These are phyloP conservation scores for Panurus biarmicus DNA, from an alignment of 2,113 vertebrate genomes.

Conservation along the genomic window DNA sequence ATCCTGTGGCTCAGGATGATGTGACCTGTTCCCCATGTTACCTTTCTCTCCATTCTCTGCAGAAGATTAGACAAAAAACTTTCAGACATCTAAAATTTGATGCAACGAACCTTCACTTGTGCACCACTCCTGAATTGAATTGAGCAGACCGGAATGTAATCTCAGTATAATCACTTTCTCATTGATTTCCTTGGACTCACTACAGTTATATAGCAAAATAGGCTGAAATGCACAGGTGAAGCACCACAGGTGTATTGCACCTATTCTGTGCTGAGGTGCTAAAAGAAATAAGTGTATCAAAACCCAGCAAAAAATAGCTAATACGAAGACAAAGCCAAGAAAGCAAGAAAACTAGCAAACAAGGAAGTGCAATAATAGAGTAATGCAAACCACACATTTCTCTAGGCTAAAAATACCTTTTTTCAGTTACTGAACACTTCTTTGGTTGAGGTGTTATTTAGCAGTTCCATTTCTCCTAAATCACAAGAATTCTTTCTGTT, in stretches of 20 bases:
- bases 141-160: not conserved
- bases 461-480: not conserved
- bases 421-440: not conserved
- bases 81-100: not conserved
- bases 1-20: not conserved
- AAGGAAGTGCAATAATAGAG: not conserved
- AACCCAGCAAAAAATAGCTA: not conserved
- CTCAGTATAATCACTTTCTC: not conserved
- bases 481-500: not conserved
- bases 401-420: not conserved
- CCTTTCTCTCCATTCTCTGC: not conserved
- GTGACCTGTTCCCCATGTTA: not conserved
- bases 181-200: not conserved
- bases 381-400: not conserved
- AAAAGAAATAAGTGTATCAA: not conserved
- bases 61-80: not conserved
- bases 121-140: not conserved
- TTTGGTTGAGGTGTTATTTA: not conserved
- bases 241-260: not conserved
- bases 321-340: not conserved
- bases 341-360: not conserved
- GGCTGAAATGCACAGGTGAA: not conserved
- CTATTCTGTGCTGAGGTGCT: not conserved
- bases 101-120: not conserved
- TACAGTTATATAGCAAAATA: not conserved